phyloP scores from a whole-genome alignment of 1,140 invertebrate genomes.

The Ostrea denselamellosa region DNA sequence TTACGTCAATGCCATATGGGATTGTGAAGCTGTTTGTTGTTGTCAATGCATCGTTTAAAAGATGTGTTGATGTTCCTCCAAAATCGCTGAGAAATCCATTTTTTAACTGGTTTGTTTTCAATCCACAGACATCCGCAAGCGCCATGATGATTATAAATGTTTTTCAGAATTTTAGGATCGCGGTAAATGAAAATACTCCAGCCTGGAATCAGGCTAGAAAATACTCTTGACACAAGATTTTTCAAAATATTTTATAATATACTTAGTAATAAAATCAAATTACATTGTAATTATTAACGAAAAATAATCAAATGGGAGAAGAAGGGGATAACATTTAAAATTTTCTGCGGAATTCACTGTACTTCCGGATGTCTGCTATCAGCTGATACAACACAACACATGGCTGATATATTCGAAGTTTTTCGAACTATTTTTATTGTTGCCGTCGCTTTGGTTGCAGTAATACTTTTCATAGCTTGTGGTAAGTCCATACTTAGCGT shows the following conservation, averaged over 20 bases:
- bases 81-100: conserved; percentile 49
- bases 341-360: not conserved
- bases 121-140: conserved; percentile 74
- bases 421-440: conserved; percentile 79
- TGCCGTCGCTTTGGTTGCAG: conserved; percentile 79
- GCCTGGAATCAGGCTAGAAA: too few relatives aligned
- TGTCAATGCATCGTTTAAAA: conserved; percentile 62
- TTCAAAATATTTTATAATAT: too few relatives aligned
- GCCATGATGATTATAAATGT: conserved; percentile 53
- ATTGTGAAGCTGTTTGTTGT: conserved; percentile 69
- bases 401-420: conserved; percentile 69
- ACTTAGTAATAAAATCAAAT: not conserved
- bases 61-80: conserved; percentile 34
- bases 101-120: conserved; percentile 60
- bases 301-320: not conserved
- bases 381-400: not conserved
- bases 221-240: too few relatives aligned
- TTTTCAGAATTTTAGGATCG: not conserved
- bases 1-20: conserved; percentile 71
- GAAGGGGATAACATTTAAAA: not conserved
- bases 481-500: conserved; percentile 74
- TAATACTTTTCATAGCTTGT: conserved; percentile 79
- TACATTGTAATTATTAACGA: not conserved
- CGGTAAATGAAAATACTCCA: not conserved
- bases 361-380: conserved; percentile 34